Percentiles rank a stretch among this genome's conserved stretches.
These are phyloP conservation scores for Anas platyrhynchos DNA, from an alignment of 2,113 vertebrate species.

Conservation along the genomic window DNA sequence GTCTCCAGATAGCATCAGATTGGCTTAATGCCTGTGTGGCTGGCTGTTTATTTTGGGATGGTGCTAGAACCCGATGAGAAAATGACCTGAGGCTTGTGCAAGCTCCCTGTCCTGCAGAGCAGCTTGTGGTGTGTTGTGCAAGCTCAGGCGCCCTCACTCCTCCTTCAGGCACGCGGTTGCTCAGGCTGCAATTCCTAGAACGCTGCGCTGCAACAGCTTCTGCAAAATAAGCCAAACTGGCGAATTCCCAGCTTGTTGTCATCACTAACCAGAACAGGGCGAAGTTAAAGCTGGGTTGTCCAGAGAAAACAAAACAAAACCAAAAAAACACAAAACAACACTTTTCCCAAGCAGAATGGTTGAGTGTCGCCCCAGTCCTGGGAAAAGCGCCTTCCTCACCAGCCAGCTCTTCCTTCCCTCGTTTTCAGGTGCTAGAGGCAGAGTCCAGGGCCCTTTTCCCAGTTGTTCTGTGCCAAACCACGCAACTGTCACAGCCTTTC, in stretches of 20 bases:
- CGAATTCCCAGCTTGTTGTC: neutral
- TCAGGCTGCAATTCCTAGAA: neutral
- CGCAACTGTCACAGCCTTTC: neutral
- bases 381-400: neutral
- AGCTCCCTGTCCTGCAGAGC: neutral
- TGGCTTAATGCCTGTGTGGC: neutral
- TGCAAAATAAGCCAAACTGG: neutral
- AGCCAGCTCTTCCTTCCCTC: neutral
- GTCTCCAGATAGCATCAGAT: neutral
- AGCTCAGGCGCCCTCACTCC: neutral
- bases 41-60: neutral
- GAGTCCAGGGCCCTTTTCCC: neutral
- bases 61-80: neutral
- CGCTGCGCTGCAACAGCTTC: neutral
- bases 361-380: fast-evolving
- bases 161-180: neutral
- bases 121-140: neutral
- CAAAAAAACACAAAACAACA: too few species aligned
- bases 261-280: neutral
- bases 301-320: neutral
- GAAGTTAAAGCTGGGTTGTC: neutral
- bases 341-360: neutral
- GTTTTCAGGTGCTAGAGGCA: neutral
- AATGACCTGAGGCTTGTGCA: neutral
- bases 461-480: fast-evolving